Evolutionary conservation across 2,797 vertebrate genomes (phyloP).

Genomic region (Podarcis lilfordi): DNA sequence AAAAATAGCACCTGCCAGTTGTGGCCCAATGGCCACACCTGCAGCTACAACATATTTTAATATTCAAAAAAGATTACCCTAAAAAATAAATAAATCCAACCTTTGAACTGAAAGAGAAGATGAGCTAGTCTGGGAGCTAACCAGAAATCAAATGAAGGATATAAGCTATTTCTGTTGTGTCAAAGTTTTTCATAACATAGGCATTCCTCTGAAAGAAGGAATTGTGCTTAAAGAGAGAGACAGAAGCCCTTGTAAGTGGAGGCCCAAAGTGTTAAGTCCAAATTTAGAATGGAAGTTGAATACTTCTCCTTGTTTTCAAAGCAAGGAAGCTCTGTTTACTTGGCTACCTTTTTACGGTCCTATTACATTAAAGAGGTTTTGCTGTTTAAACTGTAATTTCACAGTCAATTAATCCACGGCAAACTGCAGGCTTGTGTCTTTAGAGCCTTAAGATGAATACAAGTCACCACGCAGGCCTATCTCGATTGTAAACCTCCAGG

Average conservation of each 20-base stretch:
- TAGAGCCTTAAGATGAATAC: conserved; percentile 14
- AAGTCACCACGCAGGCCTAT: conserved; percentile 27
- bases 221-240: neutral
- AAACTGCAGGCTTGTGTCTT: conserved; percentile 39
- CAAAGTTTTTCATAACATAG: neutral
- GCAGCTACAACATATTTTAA: too few species aligned
- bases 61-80: too few species aligned
- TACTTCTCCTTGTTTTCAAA: conserved; percentile 40
- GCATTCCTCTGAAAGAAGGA: too few species aligned
- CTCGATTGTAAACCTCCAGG: neutral
- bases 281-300: conserved; percentile 42
- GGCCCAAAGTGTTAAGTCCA: neutral
- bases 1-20: too few species aligned
- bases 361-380: conserved; percentile 56
- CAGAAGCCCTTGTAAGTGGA: neutral
- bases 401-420: conserved; percentile 65
- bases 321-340: conserved; percentile 60
- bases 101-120: neutral
- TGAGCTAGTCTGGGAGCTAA: neutral
- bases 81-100: neutral
- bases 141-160: neutral
- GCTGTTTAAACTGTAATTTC: conserved; percentile 65
- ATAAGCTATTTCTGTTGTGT: neutral
- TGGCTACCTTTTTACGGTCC: conserved; percentile 48
- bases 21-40: too few species aligned